Base-by-base conservation (phyloP, 1,140 invertebrate species). In the Aphelinus certus region DNA sequence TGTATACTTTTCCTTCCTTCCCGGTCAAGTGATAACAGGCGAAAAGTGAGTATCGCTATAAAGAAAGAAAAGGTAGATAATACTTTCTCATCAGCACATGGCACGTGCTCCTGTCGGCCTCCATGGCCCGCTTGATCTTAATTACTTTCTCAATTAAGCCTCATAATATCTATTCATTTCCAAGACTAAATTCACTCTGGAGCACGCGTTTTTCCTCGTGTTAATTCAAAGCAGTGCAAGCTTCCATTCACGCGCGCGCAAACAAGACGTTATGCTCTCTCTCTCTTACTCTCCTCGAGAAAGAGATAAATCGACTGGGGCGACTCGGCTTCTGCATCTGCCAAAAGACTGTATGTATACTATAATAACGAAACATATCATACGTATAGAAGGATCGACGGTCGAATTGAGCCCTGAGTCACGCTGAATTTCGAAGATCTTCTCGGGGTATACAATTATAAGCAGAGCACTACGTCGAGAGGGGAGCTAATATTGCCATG, bases 81-180 rank as follows among this genome's bases (percentile, higher is more conserved):
- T 71, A 71, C 56, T 64, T 71, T 71, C 64, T 57, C 51, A 64
- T 71, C 47, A 56, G 48, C 26, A 26, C 26, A 26, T 26, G 26
- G 26, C 26, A 26, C 2, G 2, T 42, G 1, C 42, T 7, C 43
- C 58, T 26, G 26, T 60, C 49, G 10, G 3, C 42, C 58, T 3
- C 58, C 48, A 1, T 0, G 9, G 51, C 51, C 51, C 3, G 43
- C 46, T 26, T 42, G 63, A 56, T 46, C 47, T 51, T 73, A 56
- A 49, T 60, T 73, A 45, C 62, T 60, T 65, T 65, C 47, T 60
- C 56, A 66, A 66, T 66, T 42, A 73, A 66, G 43, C 51, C 63
- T n/a, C 56, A 26, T 26, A 26, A 26, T 26, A 26, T 26, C 26
- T 26, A 26, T 26, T 26, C 26, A 26, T 26, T 26, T 26, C 26